These are phyloP conservation scores for Stictonetta naevosa DNA, from an alignment of 2,113 vertebrate species.

Conservation along the genomic window DNA sequence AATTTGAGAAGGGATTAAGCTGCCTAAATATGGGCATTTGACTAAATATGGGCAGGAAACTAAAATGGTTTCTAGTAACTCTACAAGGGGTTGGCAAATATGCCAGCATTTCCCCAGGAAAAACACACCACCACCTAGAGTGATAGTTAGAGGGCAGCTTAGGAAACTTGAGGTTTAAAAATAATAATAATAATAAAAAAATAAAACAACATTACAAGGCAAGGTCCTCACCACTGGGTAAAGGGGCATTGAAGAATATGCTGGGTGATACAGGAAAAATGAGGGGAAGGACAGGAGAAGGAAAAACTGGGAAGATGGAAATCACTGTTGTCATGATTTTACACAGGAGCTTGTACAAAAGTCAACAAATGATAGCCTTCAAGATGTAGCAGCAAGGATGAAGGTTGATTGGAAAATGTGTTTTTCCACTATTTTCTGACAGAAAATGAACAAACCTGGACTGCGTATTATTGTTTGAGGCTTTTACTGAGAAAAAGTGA, in stretches of 20 bases:
- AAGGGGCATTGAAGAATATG: background rate
- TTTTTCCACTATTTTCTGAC: background rate
- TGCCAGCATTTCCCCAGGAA: background rate
- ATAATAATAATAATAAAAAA: too few relatives aligned
- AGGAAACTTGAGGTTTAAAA: background rate
- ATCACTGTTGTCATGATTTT: background rate
- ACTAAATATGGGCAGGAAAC: too few relatives aligned
- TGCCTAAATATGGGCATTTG: background rate
- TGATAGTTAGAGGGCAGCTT: background rate
- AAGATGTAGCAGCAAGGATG: background rate
- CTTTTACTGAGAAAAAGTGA: background rate
- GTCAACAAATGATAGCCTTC: background rate
- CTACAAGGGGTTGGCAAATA: background rate
- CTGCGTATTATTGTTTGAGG: background rate
- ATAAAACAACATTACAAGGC: background rate
- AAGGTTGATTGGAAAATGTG: background rate
- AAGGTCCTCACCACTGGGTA: background rate
- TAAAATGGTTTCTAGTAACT: background rate
- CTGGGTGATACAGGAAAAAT: background rate
- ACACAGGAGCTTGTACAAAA: background rate
- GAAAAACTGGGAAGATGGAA: background rate
- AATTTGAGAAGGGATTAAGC: background rate
- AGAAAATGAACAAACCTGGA: background rate
- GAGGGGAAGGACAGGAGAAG: background rate
- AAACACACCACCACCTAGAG: background rate